Base-by-base conservation (phyloP, 2,797 vertebrate genomes). In the Pyrocephalus nanus region DNA sequence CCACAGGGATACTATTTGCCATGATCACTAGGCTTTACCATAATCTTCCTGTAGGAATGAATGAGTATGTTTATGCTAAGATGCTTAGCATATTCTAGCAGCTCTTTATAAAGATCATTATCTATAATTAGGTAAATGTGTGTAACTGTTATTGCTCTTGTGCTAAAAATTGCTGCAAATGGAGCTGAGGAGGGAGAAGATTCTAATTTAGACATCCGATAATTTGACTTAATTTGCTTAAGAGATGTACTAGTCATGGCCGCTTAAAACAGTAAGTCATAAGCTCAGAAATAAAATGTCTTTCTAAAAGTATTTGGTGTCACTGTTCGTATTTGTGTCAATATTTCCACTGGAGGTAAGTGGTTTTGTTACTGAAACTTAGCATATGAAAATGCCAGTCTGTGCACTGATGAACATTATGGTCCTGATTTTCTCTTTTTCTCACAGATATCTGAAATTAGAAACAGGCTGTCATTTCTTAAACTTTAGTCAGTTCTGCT, bases 31-130 rank as follows among this genome's bases (percentile, higher is more conserved):
- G 32, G 79, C 67, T 92, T 62, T 67, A 78, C 60, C 48, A 66
- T 65, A 42, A 67, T 73, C 72, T 89, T 92, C 54, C 76, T 92
- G 84, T 45, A 91, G 79, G 57, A 97, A 70, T 86, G 90, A 96
- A 96, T 95, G 78, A 48, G 74, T 76, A 81, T 93, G 91, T 92
- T 96, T 97, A 93, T 94, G 79, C 42, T 83, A 80, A 94, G 94
- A 86, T 91, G 82, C 86, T 96, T 92, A 95, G 87, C 95, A 91
- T 96, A 95, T 93, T 91, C 92, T 74, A 95, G 71, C 84, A 95
- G 69, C 92, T 94, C 92, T 97, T 88, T 91, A 93, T 86, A 96
- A 90, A 97, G 95, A 96, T 67, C 91, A 92, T 96, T 96, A 96
- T 95, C 83, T 95, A 34, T 93, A 94, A 96, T 96, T 96, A 93